Evolutionary conservation across 2,888 invertebrate genomes (phyloP).

Genomic region (Tetragonisca angustula): DNA sequence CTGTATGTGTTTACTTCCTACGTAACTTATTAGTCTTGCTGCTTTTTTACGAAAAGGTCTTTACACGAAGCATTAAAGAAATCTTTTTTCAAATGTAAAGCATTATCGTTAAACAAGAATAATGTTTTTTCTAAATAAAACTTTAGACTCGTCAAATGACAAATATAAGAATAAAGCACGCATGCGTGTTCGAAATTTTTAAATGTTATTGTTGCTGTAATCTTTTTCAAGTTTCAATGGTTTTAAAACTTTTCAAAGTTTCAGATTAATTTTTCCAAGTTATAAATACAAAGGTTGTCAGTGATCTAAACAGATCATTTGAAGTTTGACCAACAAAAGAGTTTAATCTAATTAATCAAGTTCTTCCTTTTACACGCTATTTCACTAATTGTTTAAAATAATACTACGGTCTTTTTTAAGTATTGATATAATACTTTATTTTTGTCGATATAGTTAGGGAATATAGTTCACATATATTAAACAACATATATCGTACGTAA

Average conservation of each 20-base stretch:
- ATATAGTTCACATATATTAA: not conserved
- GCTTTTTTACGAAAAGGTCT: not conserved
- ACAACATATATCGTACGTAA: not conserved
- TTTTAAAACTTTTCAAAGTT: not conserved
- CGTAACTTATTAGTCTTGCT: not conserved
- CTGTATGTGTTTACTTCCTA: conserved; percentile 3
- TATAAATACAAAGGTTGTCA: not conserved
- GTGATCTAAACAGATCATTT: not conserved
- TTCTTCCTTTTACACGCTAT: no score
- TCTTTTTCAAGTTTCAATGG: not conserved
- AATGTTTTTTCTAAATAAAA: not conserved
- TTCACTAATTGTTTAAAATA: not conserved
- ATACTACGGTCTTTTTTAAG: not conserved
- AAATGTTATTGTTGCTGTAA: not conserved
- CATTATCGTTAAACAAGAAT: not conserved
- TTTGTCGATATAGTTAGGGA: not conserved
- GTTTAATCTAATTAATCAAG: not conserved
- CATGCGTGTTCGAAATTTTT: not conserved
- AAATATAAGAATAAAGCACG: not conserved
- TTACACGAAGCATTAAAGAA: not conserved
- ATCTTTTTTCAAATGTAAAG: not conserved
- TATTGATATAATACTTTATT: not conserved
- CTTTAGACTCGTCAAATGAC: not conserved
- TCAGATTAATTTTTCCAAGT: no score
- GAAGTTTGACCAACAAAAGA: not conserved